Base-by-base conservation (phyloP, 2,888 invertebrate species). In the Opisthograptis luteolata region DNA sequence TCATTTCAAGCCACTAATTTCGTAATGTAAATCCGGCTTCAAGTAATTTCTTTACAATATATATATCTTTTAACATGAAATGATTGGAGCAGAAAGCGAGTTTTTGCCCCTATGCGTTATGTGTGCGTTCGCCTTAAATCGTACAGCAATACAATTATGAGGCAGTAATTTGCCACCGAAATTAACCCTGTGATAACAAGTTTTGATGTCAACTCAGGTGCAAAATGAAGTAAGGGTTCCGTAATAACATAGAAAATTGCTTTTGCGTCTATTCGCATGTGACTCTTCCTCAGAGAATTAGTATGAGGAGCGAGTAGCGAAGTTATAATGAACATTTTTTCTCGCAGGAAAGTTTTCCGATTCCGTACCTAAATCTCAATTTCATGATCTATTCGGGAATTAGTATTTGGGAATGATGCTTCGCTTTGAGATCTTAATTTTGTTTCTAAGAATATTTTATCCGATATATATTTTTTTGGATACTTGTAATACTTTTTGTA, bases 301-400 rank as follows among this genome's bases (percentile, higher is more conserved):
- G 58, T 60, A 60, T 60, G 60, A 58, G 54, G 51, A 9, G 35
- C 46, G 46, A 49, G 49, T 53, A 62, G 48, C 55, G 37, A 73
- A 74, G 64, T 73, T 75, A 68, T 73, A 75, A 76, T 72, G 70
- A 75, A 67, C 71, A 73, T 76, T 73, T 73, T 58, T 76, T 69
- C 70, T 55, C 65, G 63, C 61, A 66, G 65, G 54, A 69, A 75
- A 73, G 58, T 73, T 73, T 71, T 70, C 61, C 67, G 72, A 68
- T 71, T 68, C 66, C 60, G 57, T 20, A 25, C 43, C 43, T 47
- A 60, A 62, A 70, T 72, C 60, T 62, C 61, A 60, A 68, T 73
- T 70, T 56, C 48, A 60, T 58, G 48, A 53, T 59, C 53, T 59
- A 35, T 45, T 45, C 34, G 15, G 50, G 28, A 37, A 43, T 37